phyloP scores from a whole-genome alignment of 2,113 vertebrate genomes.

The Pedionomus torquatus region DNA sequence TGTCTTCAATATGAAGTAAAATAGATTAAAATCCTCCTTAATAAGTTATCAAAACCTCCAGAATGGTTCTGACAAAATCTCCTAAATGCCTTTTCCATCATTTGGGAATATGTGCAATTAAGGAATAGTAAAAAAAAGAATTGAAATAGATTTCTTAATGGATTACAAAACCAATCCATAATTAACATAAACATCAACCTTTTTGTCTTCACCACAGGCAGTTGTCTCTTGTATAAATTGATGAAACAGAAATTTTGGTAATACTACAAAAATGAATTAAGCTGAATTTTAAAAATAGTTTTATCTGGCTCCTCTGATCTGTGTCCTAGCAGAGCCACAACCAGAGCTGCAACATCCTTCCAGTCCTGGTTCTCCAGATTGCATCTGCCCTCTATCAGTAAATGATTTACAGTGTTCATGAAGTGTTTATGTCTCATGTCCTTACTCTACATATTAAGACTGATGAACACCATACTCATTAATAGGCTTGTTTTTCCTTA shows the following conservation, averaged over 20 bases:
- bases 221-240: conserved; percentile 43
- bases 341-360: background rate
- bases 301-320: background rate
- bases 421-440: background rate
- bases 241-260: background rate
- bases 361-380: background rate
- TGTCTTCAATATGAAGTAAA: background rate
- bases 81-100: background rate
- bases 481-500: background rate
- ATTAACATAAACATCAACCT: conserved; percentile 32
- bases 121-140: background rate
- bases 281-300: background rate
- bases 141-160: background rate
- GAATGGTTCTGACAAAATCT: background rate
- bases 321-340: background rate
- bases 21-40: background rate
- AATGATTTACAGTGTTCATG: rapidly evolving
- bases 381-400: background rate
- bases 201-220: conserved; percentile 16
- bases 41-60: conserved; percentile 10
- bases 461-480: background rate
- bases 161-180: background rate
- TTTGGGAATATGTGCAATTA: background rate
- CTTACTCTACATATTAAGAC: background rate
- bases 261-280: background rate